A percentile compares a stretch with the other conserved stretches of the same genome.
These are phyloP conservation scores for Eristalinus aeneus DNA, from an alignment of 2,888 invertebrate genomes.

Conservation along the genomic window DNA sequence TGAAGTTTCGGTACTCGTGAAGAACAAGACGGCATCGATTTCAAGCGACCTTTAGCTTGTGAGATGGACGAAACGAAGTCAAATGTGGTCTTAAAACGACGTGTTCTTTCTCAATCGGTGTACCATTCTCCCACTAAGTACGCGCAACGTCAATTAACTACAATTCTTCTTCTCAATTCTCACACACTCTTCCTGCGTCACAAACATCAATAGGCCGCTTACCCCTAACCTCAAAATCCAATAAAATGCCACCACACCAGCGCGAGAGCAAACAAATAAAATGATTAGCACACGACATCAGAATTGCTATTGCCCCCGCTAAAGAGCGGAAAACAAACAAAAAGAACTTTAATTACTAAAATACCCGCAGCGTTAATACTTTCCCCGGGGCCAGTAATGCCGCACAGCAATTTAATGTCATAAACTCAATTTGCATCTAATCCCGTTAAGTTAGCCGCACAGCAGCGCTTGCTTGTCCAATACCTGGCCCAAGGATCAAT, in stretches of 20 bases:
- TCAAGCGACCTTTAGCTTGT: no score
- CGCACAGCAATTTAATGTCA: background rate
- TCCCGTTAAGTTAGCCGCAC: background rate
- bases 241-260: background rate
- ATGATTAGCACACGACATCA: background rate
- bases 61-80: no score
- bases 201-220: background rate
- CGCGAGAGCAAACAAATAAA: background rate
- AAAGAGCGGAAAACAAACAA: background rate
- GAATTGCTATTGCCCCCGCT: background rate
- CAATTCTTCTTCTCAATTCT: no score
- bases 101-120: no score
- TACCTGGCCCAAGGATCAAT: background rate
- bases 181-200: background rate
- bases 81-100: no score
- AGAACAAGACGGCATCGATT: no score
- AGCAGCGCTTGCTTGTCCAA: background rate
- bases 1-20: no score
- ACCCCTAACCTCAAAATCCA: background rate
- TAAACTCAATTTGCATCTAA: background rate
- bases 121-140: no score
- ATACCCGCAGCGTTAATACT: background rate
- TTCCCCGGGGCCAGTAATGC: background rate
- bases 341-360: background rate
- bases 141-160: no score